Evolutionary conservation across 2,113 vertebrate species (phyloP), one percentile per base, ranked within the genome.

Genomic region (Malurus melanocephalus): DNA sequence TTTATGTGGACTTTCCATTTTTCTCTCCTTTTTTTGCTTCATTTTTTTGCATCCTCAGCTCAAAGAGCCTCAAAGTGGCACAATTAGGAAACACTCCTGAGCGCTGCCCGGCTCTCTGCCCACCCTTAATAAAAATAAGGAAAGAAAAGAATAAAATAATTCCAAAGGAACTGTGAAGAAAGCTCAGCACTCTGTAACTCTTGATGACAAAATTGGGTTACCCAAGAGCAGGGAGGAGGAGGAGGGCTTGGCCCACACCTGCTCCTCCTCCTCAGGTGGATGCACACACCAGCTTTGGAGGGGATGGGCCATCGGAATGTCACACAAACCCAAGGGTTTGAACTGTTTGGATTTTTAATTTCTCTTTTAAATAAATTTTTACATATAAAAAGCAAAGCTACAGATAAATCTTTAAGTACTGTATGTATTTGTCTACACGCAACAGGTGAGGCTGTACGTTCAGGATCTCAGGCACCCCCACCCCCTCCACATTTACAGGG

Each of bases 71-170:
- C 93, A 6, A 95, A 96, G 95, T 79, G 95, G 96, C 97, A 97
- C 95, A 57, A 85, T 49, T 7, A 19, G 69, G 89, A 96, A 97
- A 35, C 57, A 13, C 93, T 62, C 81, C 46, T 72, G 88, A 95
- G 96, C 96, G 90, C 95, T 97, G 65, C 93, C 93, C 48, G 95
- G 92, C 97, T 96, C 90, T 89, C 95, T 96, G 97, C 96, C 97
- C 95, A 94, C 97, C 95, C 46, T 67, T 22, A 94, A 95, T 97
- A 90, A 96, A 93, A 45, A 90, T 83, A 96, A 23, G 33, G 26
- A 8, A 66, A 61, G 20, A 30, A 40, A 77, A 72, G 3, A 32
- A 35, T 18, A 53, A 57, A 75, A 5, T 40, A 20, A 32, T 83
- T 83, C 57, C 62, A 40, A 89, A 12, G 42, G 53, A 60, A 74